Base-by-base conservation (phyloP, 2,888 invertebrate genomes). In the Helleia helle region DNA sequence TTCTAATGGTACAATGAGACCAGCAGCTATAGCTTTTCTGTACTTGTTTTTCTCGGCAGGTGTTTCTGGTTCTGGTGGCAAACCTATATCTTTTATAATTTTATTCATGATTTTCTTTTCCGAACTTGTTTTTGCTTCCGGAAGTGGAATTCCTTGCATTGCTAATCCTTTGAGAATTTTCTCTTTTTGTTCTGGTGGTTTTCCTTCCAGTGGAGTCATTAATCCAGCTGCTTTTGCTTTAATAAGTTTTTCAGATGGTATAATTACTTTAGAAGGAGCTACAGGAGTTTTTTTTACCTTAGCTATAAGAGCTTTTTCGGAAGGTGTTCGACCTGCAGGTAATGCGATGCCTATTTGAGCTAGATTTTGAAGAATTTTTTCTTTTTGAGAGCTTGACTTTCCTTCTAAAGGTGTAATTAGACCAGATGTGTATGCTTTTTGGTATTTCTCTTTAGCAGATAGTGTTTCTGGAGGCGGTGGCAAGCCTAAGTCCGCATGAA, bases 371-470 rank as follows among this genome's bases (percentile, higher is more conserved):
- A 41, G 28, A 34, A 26, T 41, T 30, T 49, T 50, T 38, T 48
- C 46, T 38, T 50, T 52, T 38, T 54, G 46, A 4, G 50, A 42
- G 2, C 47, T 39, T 2, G 58, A 36, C 45, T 62, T 59, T 0
- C 55, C 60, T 51, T 59, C 58, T 30, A 63, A 46, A 1, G 64
- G 64, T 5, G 50, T 48, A 0, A 61, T 38, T 1, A 60, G 15
- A 3, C 59, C 62, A 26, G 53, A 50, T 1, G 53, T 54, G 25
- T 47, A 31, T 3, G 59, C 63, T 49, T 56, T 55, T 2, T 41
- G 44, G 26, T 55, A 51, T 24, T 46, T 59, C 18, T 47, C 36
- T 43, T 52, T 62, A 11, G 48, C 49, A 8, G 54, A 46, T 9
- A 46, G 14, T 3, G 55, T 51, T 45, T 41, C 50, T 1, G 61